A percentile compares a stretch with the other conserved stretches of the same genome.
Conservation (phyloP, 2,888 invertebrate species). For the Ochlodes sylvanus region DNA sequence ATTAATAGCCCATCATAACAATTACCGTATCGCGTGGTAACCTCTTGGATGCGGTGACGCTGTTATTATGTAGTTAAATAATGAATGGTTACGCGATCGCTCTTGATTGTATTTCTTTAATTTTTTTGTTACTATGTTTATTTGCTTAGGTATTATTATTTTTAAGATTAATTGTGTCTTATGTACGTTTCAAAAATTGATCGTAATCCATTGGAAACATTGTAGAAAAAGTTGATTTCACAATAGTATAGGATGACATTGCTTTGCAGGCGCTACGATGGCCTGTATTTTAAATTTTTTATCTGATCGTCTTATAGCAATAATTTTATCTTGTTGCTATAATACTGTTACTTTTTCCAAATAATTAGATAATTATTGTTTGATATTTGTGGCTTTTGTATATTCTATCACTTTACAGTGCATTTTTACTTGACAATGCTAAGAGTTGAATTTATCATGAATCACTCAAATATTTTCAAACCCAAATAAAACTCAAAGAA, state of each 20-base stretch:
- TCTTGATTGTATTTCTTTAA: background rate
- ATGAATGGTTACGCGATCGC: background rate
- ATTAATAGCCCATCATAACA: background rate
- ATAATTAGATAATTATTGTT: too few species aligned
- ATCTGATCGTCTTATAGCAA: too few species aligned
- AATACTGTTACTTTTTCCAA: too few species aligned
- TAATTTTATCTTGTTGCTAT: too few species aligned
- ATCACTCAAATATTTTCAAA: too few species aligned
- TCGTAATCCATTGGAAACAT: background rate
- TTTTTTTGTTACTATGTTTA: background rate
- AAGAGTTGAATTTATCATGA: too few species aligned
- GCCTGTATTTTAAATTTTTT: too few species aligned
- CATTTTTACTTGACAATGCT: too few species aligned
- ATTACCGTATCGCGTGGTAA: conserved; percentile 4
- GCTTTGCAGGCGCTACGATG: too few species aligned
- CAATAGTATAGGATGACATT: background rate
- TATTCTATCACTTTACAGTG: too few species aligned
- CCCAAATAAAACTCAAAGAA: background rate
- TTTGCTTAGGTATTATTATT: background rate
- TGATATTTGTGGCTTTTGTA: too few species aligned
- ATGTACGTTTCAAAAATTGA: background rate
- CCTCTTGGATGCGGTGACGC: background rate
- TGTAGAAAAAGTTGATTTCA: background rate
- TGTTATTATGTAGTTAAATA: conserved; percentile 1
- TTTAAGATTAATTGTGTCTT: background rate